These are phyloP conservation scores for Neoaliturus tenellus DNA, from an alignment of 2,888 invertebrate species.

Conservation along the genomic window DNA sequence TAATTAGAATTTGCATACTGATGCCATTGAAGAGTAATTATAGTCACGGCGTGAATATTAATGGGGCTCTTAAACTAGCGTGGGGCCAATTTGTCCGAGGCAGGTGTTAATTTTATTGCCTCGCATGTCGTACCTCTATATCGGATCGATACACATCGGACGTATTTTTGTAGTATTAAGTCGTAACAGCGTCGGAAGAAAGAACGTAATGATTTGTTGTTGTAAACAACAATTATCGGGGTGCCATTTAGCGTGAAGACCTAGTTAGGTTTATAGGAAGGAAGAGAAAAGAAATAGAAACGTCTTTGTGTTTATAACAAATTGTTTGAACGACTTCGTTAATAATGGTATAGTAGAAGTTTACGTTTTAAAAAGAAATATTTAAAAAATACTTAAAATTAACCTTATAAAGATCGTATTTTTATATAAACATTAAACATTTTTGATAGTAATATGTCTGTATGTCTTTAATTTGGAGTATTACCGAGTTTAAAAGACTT, in stretches of 20 bases:
- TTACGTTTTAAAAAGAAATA: too few relatives aligned
- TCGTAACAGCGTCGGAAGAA: not conserved
- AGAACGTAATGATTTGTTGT: not conserved
- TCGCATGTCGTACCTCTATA: not conserved
- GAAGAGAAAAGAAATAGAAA: too few relatives aligned
- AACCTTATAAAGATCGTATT: too few relatives aligned
- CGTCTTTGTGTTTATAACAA: too few relatives aligned
- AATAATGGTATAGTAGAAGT: too few relatives aligned
- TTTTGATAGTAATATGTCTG: too few relatives aligned
- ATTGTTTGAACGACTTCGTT: too few relatives aligned
- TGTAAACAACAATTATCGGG: not conserved
- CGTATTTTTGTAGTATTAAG: not conserved
- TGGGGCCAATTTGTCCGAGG: slow-evolving; percentile 15
- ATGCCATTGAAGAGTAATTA: slow-evolving; percentile 27
- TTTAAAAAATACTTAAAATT: too few relatives aligned
- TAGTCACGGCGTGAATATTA: not conserved
- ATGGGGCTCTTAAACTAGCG: not conserved
- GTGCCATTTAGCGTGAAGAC: not conserved
- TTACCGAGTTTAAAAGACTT: too few relatives aligned
- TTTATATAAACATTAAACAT: too few relatives aligned
- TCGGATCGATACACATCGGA: slow-evolving; percentile 7
- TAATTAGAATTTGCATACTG: slow-evolving; percentile 27
- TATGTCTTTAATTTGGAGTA: too few relatives aligned
- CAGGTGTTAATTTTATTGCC: slow-evolving; percentile 35
- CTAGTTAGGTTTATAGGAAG: not conserved